Evolutionary conservation across 2,888 invertebrate species (phyloP).

Genomic region (Metallyticus violacea): DNA sequence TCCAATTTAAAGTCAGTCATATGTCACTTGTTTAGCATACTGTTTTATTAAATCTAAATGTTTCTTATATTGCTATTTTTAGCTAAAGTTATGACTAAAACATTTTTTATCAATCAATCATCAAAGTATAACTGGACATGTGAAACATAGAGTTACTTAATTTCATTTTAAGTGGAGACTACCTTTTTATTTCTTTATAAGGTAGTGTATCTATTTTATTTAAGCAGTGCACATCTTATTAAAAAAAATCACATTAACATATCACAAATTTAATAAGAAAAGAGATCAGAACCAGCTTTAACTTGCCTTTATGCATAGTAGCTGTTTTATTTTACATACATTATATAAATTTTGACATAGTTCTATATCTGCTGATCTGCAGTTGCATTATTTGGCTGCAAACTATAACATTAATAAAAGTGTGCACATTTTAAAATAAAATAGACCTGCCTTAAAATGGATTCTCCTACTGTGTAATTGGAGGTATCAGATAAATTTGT

Average conservation of each 20-base stretch:
- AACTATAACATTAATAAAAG: not conserved
- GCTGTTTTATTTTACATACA: not conserved
- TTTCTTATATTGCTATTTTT: too few species aligned
- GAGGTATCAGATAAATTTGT: not conserved
- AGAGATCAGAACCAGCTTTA: not conserved
- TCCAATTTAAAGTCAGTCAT: too few species aligned
- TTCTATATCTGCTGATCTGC: not conserved
- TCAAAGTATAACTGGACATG: not conserved
- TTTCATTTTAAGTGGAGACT: not conserved
- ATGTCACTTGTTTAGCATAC: too few species aligned
- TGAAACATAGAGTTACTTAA: not conserved
- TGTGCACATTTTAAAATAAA: constrained; percentile 8
- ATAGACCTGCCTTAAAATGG: not conserved
- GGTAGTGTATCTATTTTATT: not conserved
- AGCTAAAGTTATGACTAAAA: too few species aligned
- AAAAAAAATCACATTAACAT: not conserved
- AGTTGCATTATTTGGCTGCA: not conserved
- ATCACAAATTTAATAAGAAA: not conserved
- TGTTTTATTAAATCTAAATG: too few species aligned
- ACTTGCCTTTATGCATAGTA: not conserved
- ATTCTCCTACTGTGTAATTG: not conserved
- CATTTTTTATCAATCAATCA: not conserved
- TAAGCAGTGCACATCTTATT: not conserved
- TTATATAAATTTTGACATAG: not conserved
- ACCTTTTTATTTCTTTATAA: not conserved